Base-by-base conservation (phyloP, 2,113 vertebrate genomes). In the Paralichthys olivaceus region DNA sequence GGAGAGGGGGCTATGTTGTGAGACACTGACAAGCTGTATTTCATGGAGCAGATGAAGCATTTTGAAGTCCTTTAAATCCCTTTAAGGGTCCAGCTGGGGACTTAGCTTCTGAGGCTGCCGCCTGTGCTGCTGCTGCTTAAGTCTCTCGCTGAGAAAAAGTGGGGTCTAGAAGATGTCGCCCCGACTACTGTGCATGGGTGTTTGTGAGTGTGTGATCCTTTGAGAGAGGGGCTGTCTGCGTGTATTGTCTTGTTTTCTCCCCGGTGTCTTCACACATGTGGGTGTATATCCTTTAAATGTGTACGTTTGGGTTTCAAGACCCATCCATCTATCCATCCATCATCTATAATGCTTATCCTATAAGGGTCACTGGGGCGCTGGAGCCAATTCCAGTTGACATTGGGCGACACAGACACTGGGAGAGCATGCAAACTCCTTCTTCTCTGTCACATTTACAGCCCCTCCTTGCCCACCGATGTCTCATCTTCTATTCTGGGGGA, bases 1-100 rank as follows among this genome's bases (percentile, higher is more conserved):
- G 87, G 86, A 87, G 61, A 73, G 58, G 76, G 84, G 68, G 84
- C 67, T 69, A 61, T 82, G 76, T 87, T 86, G 83, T 78, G 83
- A 84, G 85, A 87, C 78, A 77, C 87, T 92, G 92, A 92, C 90
- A 91, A 85, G 82, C 84, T 85, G 81, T 66, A 89, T 93, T 90
- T 91, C 88, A 90, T 82, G 90, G 84, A 82, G 75, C 74, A 87
- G 82, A 89, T 87, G 89, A 90, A 87, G 86, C 85, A 92, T 91
- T 91, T 91, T 90, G 81, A 91, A 91, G 83, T 91, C 86, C 78
- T 79, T 81, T 82, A 91, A 91, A 90, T 90, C 89, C 85, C 67
- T 86, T 92, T 90, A 90, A 86, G 79, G 84, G 85, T 91, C 87
- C 84, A 86, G 79, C 70, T 59, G 14, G 72, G 70, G 85, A 87